phyloP scores from a whole-genome alignment of 2,888 invertebrate species.

The Caenorhabditis parvicauda region DNA sequence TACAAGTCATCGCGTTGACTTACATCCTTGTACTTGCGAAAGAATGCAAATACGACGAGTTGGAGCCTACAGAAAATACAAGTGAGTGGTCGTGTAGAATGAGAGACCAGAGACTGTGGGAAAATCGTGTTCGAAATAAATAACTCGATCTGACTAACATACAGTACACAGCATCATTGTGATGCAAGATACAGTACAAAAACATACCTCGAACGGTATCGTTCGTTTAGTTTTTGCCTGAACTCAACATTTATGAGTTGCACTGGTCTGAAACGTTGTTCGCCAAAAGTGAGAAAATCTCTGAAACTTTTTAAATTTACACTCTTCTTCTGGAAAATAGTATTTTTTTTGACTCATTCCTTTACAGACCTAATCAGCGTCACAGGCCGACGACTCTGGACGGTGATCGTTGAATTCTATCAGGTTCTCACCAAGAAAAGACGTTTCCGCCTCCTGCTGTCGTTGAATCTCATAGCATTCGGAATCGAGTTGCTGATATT shows the following conservation, averaged over 20 bases:
- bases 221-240: too few relatives aligned
- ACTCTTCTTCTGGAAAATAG: background rate
- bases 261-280: too few relatives aligned
- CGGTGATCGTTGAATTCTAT: conserved; percentile 30
- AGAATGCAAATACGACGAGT: conserved; percentile 20
- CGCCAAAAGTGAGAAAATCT: background rate
- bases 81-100: conserved; percentile 6
- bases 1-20: conserved; percentile 56
- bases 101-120: background rate
- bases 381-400: conserved; percentile 20
- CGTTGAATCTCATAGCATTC: conserved; percentile 46
- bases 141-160: background rate
- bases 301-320: too few relatives aligned
- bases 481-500: conserved; percentile 47
- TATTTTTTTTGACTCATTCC: background rate
- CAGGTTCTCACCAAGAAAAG: conserved; percentile 25
- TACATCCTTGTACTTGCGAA: conserved; percentile 55
- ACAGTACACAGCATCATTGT: too few relatives aligned
- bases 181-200: too few relatives aligned
- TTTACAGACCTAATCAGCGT: conserved; percentile 17
- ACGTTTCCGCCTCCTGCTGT: conserved; percentile 24
- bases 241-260: too few relatives aligned
- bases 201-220: too few relatives aligned
- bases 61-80: conserved; percentile 11
- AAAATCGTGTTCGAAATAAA: background rate